Percentiles rank a stretch among this genome's conserved stretches.
These are phyloP conservation scores for Hybognathus amarus DNA, from an alignment of 2,797 vertebrate genomes.

Conservation along the genomic window DNA sequence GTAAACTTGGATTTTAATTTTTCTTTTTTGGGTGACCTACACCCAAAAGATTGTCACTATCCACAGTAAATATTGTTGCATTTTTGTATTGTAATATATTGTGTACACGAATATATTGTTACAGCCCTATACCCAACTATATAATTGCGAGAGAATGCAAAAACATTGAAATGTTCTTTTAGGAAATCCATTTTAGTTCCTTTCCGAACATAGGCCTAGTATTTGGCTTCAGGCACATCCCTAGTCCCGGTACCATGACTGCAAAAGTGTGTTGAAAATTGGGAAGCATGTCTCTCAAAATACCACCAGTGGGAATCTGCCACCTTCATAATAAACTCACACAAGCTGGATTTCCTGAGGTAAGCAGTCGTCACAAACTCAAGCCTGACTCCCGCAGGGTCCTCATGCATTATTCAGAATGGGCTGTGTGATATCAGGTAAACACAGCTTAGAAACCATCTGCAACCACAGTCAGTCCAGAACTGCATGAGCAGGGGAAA, in stretches of 20 bases:
- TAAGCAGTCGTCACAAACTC: slow-evolving; percentile 18
- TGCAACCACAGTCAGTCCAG: slow-evolving; percentile 27
- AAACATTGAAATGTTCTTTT: not conserved
- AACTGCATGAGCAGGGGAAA: slow-evolving; percentile 25
- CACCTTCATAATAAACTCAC: not conserved
- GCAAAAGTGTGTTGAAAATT: not conserved
- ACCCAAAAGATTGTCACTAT: no score
- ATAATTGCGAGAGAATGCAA: not conserved
- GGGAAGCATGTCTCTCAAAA: not conserved
- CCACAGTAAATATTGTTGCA: no score
- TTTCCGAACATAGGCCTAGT: not conserved
- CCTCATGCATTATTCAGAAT: slow-evolving; percentile 40
- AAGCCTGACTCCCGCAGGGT: slow-evolving; percentile 8
- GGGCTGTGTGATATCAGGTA: slow-evolving; percentile 43
- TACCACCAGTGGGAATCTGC: not conserved
- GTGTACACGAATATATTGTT: no score
- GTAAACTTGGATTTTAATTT: no score
- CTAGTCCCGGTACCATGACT: not conserved
- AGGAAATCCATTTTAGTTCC: not conserved
- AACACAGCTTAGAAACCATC: slow-evolving; percentile 46
- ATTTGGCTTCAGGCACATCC: not conserved
- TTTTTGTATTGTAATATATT: no score
- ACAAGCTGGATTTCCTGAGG: slow-evolving; percentile 26
- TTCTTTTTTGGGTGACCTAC: no score
- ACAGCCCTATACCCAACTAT: not conserved